phyloP scores from a whole-genome alignment of 2,797 vertebrate species.

The Podarcis lilfordi region DNA sequence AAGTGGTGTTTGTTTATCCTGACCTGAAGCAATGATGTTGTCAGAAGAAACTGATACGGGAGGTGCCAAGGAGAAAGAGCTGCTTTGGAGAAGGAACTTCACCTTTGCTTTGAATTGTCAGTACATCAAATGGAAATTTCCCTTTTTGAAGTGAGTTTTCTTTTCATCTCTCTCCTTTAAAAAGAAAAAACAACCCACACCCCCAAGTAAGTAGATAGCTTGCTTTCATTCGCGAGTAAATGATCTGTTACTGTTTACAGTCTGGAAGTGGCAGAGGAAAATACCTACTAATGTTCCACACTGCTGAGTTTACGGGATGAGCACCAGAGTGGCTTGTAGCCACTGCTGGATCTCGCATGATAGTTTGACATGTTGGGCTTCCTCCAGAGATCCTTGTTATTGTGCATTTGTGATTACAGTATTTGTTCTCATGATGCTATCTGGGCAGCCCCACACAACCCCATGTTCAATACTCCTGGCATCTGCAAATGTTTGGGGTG shows the following conservation, averaged over 20 bases:
- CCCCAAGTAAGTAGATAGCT: fast-evolving
- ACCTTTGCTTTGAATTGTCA: slow-evolving; percentile 44
- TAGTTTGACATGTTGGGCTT: too few species aligned
- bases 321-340: background rate
- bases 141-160: slow-evolving; percentile 62
- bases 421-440: too few species aligned
- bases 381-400: too few species aligned
- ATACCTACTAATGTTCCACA: background rate
- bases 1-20: slow-evolving; percentile 22
- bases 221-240: background rate
- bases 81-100: slow-evolving; percentile 58
- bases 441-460: too few species aligned
- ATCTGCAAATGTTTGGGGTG: too few species aligned
- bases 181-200: fast-evolving
- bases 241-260: slow-evolving; percentile 41
- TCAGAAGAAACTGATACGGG: slow-evolving; percentile 62
- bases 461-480: too few species aligned
- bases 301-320: background rate
- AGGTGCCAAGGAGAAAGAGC: slow-evolving; percentile 27
- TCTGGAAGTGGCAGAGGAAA: slow-evolving; percentile 8
- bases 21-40: slow-evolving; percentile 44
- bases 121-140: slow-evolving; percentile 72
- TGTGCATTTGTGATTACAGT: too few species aligned
- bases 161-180: slow-evolving; percentile 42
- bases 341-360: background rate